Evolutionary conservation across 1,140 invertebrate genomes (phyloP).

Genomic region (Metaphire vulgaris): DNA sequence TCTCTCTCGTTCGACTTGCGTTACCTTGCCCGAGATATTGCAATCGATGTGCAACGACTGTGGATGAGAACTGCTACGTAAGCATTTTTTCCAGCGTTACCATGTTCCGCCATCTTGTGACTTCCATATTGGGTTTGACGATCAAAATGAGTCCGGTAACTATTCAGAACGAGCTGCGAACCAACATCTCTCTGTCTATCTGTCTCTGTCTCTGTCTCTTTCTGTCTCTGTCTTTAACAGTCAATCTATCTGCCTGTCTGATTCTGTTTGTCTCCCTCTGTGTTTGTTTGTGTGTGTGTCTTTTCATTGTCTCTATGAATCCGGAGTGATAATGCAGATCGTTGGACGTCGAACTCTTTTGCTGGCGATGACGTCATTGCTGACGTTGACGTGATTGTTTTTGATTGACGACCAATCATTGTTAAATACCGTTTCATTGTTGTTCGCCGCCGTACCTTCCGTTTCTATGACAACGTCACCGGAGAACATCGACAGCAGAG

Average conservation of each 20-base stretch:
- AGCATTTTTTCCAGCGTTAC: too few species aligned
- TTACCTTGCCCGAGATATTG: too few species aligned
- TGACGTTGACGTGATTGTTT: not conserved
- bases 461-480: not conserved
- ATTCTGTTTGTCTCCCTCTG: slow-evolving; percentile 30
- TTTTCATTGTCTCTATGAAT: slow-evolving; percentile 30
- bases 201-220: slow-evolving; percentile 20
- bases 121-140: too few species aligned
- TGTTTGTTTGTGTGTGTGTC: slow-evolving; percentile 34
- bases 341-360: not conserved
- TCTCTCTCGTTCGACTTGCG: slow-evolving; percentile 35
- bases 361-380: not conserved
- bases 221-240: slow-evolving; percentile 19
- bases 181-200: not conserved
- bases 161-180: too few species aligned
- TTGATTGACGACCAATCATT: not conserved
- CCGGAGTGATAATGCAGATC: not conserved
- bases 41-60: too few species aligned
- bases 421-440: not conserved
- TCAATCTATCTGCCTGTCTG: slow-evolving; percentile 32
- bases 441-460: not conserved
- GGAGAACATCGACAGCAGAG: not conserved
- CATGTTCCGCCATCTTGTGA: too few species aligned
- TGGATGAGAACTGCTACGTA: too few species aligned
- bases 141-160: too few species aligned